Evolutionary conservation across 2,113 vertebrate genomes (phyloP).

Genomic region (Perccottus glenii): DNA sequence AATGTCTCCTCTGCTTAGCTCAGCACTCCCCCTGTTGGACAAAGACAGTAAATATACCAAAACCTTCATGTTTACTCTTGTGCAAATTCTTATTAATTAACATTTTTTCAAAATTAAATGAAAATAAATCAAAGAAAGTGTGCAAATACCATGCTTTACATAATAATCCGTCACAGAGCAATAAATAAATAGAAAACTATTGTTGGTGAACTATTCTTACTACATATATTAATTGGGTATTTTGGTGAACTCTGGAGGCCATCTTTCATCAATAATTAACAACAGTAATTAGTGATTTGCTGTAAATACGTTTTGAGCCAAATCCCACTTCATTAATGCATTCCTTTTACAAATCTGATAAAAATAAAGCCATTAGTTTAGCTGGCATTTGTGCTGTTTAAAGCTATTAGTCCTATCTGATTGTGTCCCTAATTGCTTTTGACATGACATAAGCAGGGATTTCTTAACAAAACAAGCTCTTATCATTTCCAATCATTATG

Average conservation of each 20-base stretch:
- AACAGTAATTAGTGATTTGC: no score
- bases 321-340: background rate
- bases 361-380: conserved; percentile 19
- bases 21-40: background rate
- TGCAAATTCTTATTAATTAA: no score
- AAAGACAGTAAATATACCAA: background rate
- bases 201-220: no score
- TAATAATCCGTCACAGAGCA: no score
- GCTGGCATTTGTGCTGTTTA: conserved; percentile 10
- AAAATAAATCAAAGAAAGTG: no score
- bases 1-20: background rate
- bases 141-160: background rate
- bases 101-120: no score
- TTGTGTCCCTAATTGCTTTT: background rate
- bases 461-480: conserved; percentile 16
- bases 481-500: conserved; percentile 35
- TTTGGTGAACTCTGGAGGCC: no score
- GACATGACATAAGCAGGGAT: conserved; percentile 18
- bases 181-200: no score
- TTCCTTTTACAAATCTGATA: background rate
- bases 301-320: no score
- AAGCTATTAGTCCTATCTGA: conserved; percentile 12
- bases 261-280: no score
- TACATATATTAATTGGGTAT: no score
- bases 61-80: background rate